Base-by-base conservation (phyloP, 2,888 invertebrate species). In the Caenorhabditis doughertyi region DNA sequence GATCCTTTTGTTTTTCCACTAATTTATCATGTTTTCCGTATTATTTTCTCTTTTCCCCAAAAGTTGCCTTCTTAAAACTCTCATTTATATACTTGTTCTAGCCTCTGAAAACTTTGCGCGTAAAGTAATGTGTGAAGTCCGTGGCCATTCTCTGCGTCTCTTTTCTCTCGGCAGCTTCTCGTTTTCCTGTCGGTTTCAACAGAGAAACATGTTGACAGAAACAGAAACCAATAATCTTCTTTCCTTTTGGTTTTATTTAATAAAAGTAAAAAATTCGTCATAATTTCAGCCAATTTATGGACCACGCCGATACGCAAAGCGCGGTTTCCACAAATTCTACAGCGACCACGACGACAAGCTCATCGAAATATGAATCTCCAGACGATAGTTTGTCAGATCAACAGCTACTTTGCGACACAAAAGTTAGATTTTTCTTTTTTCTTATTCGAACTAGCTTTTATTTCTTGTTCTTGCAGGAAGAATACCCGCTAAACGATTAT, bases 271-370 rank as follows among this genome's bases (percentile, higher is more conserved):
- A 32, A 32, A 21, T 32, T 9, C 2, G n/a, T n/a, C n/a, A n/a
- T n/a, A 13, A 39, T 42, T 60, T 39, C 60, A 60, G 42, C 39
- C n/a, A n/a, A n/a, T n/a, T n/a, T n/a, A n/a, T n/a, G n/a, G n/a
- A n/a, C n/a, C n/a, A 25, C 39, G 4, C 16, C 11, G 72, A 72
- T 29, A 32, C 71, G 16, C 65, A 65, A 23, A 79, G 79, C 49
- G 79, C 72, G 42, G 60, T 60, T 58, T 79, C 79, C 9, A 58
- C 71, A 5, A 53, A 18, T 18, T 79, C 79, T 3, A 72, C 79
- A 8, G 72, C 67, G 9, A 64, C 79, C 2, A 72, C 79, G 4
- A 79, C 67, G 9, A 64, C 79, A 11, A 79, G 72, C 72, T 79
- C 79, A 42, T 79, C 79, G 49, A 79, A 67, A 23, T 65, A 60